Base-by-base conservation (phyloP, 2,888 invertebrate species). In the Watsonalla cultraria region DNA sequence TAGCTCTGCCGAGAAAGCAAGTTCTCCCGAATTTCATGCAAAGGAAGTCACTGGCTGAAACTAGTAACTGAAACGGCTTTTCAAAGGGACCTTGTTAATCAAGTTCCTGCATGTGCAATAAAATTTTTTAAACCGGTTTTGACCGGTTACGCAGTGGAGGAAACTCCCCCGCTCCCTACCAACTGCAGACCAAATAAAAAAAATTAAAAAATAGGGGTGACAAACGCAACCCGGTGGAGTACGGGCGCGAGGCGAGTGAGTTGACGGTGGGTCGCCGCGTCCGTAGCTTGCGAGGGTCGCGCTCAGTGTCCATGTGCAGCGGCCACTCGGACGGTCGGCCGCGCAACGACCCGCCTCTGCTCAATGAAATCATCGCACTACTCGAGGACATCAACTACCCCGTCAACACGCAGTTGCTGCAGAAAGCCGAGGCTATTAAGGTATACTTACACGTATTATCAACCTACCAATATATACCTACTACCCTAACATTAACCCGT, bases 361-460 rank as follows among this genome's bases (percentile, higher is more conserved):
- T 96, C 5, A 92, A 92, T 54, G 95, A 96, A 78, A 94, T 96
- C 45, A 82, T 96, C 1, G 91, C 92, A 63, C 92, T 95, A 63
- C 84, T 96, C 5, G 95, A 95, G 68, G 90, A 92, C 24, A 92
- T 92, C 76, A 92, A 91, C 64, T 90, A 91, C 65, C 86, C 87
- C 0, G 88, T 92, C 7, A 91, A 92, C 61, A 86, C 86, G 42
- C 86, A 88, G 53, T 70, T 93, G 45, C 54, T 92, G 49, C 84
- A 80, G 56, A 89, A 91, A 66, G 84, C 90, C 4, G 90, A 91
- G 61, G 78, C 74, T 55, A 89, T 91, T 9, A 89, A 86, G 79
- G 91, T 90, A 57, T 58, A 24, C 24, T 24, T 24, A 24, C 24
- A 24, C 24, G 4, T 24, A 4, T 24, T 24, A 4, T 2, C 24